Base-by-base conservation (phyloP, 1,140 invertebrate genomes). In the Phenacoccus solenopsis region DNA sequence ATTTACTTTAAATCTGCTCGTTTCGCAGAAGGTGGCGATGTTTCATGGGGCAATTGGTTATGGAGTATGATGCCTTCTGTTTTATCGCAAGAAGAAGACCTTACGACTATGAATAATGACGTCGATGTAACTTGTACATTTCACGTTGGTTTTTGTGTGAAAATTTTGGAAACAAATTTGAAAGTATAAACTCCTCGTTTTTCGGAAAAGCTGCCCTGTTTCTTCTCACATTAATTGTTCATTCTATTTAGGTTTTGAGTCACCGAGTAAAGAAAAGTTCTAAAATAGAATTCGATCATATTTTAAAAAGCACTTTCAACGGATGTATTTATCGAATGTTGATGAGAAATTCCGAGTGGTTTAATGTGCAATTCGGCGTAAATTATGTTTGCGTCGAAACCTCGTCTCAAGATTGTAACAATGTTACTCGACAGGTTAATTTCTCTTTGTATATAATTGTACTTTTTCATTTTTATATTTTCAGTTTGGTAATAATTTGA, bases 31-130 rank as follows among this genome's bases (percentile, higher is more conserved):
- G 61, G 70, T 28, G 70, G 59, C 24, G 76, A 78, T 21, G 72
- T 72, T 72, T 78, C 80, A 25, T 85, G 84, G 85, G 78, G 80
- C 71, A 80, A 81, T 32, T 86, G 84, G 84, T 81, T 83, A 28
- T 85, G 84, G 84, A 80, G 82, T 68, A 80, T 81, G 70, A 79
- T 85, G 21, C 82, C 84, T 3, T 80, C 82, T 13, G 72, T 84
- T 73, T 75, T 81, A 35, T 78, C 80, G 49, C 57, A 64, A 13
- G 71, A 72, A 21, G 69, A 73, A 67, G 32, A 64, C 21, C 21
- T 4, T 10, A 64, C 59, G 1, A 27, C 2, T 64, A 9, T 24
- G 12, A 24, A 64, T 64, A 9, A 22, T 20, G 21, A 10, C 13
- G 59, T 10, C 5, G 20, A 64, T 24, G 9, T 59, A 59, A 10